Conservation (phyloP, 2,888 invertebrate genomes). For the Cetonia aurata region DNA sequence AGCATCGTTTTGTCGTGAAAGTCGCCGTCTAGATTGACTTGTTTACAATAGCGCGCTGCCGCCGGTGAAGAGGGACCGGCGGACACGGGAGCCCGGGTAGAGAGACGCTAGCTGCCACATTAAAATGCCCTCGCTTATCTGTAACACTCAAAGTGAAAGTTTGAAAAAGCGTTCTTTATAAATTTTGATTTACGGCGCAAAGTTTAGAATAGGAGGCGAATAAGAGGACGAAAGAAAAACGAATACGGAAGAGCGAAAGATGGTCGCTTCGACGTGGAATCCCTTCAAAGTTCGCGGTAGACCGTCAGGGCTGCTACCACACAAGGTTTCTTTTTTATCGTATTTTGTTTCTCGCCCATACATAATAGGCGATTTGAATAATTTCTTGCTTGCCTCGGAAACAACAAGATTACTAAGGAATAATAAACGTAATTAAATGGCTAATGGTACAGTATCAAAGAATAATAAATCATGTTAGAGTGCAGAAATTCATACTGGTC, state of each 20-base stretch:
- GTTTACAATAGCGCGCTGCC: conserved; percentile 57
- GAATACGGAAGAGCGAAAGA: conserved; percentile 24
- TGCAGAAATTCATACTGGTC: conserved; percentile 12
- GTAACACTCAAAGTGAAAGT: conserved; percentile 62
- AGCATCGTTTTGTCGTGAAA: conserved; percentile 20
- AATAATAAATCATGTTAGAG: conserved; percentile 48
- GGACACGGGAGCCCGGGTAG: conserved; percentile 54
- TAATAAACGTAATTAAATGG: conserved; percentile 49
- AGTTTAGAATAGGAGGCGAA: conserved; percentile 49
- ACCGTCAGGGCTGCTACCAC: conserved; percentile 24
- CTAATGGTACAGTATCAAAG: conserved; percentile 51
- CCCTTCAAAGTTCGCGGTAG: conserved; percentile 47
- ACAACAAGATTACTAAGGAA: conserved; percentile 39
- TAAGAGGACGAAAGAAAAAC: conserved; percentile 18
- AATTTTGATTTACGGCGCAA: conserved; percentile 64
- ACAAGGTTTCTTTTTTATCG: background rate
- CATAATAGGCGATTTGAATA: conserved; percentile 39
- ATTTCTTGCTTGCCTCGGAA: conserved; percentile 39
- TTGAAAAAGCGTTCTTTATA: conserved; percentile 63
- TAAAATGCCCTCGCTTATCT: conserved; percentile 55
- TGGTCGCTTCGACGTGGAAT: conserved; percentile 19
- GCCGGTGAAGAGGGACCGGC: conserved; percentile 49
- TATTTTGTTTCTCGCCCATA: conserved; percentile 30
- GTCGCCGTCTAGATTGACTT: conserved; percentile 53
- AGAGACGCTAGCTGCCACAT: conserved; percentile 57